phyloP scores from a whole-genome alignment of 2,888 invertebrate genomes.

The Baronia brevicornis region DNA sequence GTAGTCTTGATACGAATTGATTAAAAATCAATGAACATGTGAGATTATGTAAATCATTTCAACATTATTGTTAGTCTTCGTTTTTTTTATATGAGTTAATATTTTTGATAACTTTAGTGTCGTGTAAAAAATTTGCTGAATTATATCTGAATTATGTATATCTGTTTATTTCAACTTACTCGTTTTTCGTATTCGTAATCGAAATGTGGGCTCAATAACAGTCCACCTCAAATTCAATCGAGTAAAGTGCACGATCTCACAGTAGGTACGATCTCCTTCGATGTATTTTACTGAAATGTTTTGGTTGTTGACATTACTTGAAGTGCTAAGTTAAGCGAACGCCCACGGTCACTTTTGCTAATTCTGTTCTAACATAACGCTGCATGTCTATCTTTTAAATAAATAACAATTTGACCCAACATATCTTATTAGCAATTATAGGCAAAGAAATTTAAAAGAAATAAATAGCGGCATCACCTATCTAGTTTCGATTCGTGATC shows the following conservation, averaged over 20 bases:
- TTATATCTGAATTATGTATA: no score
- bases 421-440: no score
- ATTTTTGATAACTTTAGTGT: slow-evolving; percentile 5
- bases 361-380: slow-evolving; percentile 23
- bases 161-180: slow-evolving; percentile 11
- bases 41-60: no score
- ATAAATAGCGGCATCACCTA: slow-evolving; percentile 23
- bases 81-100: no score
- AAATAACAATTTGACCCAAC: not conserved
- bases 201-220: slow-evolving; percentile 38
- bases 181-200: slow-evolving; percentile 20
- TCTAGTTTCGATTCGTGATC: slow-evolving; percentile 34
- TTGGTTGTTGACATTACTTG: slow-evolving; percentile 51
- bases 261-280: slow-evolving; percentile 35
- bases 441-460: no score
- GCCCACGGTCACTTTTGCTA: slow-evolving; percentile 25
- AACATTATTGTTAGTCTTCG: no score
- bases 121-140: no score
- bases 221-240: slow-evolving; percentile 64
- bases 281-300: slow-evolving; percentile 66
- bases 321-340: slow-evolving; percentile 38
- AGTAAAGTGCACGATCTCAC: slow-evolving; percentile 55
- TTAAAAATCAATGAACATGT: no score
- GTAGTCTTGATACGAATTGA: no score
- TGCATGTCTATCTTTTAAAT: slow-evolving; percentile 20